Evolutionary conservation across 2,888 invertebrate genomes (phyloP), one percentile per base, ranked within the genome.

Genomic region (Auanema freiburgensis): DNA sequence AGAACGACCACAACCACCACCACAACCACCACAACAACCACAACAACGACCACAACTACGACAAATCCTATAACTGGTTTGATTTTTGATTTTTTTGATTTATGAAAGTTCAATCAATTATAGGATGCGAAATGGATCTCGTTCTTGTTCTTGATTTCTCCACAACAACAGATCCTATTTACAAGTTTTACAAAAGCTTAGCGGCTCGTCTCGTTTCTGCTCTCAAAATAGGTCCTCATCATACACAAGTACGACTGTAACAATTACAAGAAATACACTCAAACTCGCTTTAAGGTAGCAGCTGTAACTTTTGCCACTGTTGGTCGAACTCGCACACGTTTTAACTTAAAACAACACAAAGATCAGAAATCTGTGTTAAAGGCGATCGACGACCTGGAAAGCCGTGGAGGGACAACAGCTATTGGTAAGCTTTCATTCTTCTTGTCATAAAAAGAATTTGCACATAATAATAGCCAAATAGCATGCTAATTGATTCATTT

Each of bases 101-200:
- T 41, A 25, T n/a, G 11, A 24, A 11, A 25, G 42, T 21, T 46
- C 57, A 5, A 14, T 10, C n/a, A 24, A 14, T 62, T 74, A 33
- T 53, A 74, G 79, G 79, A 8, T 80, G 80, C 49, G 80, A 80
- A 56, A 61, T 80, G 53, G 81, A 81, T 51, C 68, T 81, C 3
- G 79, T 81, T 6, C 70, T 81, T 2, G 81, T 81, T 6, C 61
- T 81, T 41, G 81, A 81, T 64, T 79, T 82, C 64, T 81, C 81
- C 18, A 80, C 81, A 2, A 81, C 81, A 10, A 81, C 81, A 2
- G 63, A 68, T 65, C 78, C 78, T 14, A 78, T 81, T 46, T 81
- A 81, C 66, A 63, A 71, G 24, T 69, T 74, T 1, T 81, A 81
- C 68, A 76, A 74, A 46, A 62, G 66, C 23, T 62, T 82, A 65